These are phyloP conservation scores for Drosophila neutralis DNA, from an alignment of 2,888 invertebrate genomes.

Conservation along the genomic window DNA sequence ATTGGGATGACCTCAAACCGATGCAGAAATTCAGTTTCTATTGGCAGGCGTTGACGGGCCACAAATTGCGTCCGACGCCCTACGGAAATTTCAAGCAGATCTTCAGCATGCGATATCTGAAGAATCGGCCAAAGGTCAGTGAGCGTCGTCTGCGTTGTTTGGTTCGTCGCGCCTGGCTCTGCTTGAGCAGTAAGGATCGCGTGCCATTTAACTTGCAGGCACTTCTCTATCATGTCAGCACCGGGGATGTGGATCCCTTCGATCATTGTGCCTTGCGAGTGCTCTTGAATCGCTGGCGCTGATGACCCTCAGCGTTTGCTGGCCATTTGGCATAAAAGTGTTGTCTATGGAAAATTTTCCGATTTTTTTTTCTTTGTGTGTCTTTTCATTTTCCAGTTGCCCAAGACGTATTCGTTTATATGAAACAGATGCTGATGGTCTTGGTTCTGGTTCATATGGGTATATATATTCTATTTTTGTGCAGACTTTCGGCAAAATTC, in stretches of 20 bases:
- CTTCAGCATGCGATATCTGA: conserved; percentile 8
- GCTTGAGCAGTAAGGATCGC: conserved; percentile 46
- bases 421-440: conserved; percentile 70
- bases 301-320: background rate
- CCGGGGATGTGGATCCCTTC: conserved; percentile 59
- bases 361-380: conserved; percentile 17
- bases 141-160: background rate
- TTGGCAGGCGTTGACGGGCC: conserved; percentile 63
- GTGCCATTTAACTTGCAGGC: conserved; percentile 69
- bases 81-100: conserved; percentile 65
- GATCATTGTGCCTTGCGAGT: conserved; percentile 65
- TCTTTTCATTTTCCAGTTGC: conserved; percentile 45
- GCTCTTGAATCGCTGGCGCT: conserved; percentile 46
- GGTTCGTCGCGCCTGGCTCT: conserved; percentile 40
- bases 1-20: conserved; percentile 52
- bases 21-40: conserved; percentile 61
- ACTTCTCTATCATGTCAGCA: conserved; percentile 60
- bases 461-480: conserved; percentile 61
- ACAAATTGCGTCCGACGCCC: conserved; percentile 52
- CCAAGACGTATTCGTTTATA: conserved; percentile 53
- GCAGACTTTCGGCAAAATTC: conserved; percentile 46
- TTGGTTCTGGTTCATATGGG: background rate
- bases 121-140: background rate
- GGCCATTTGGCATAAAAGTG: conserved; percentile 36
- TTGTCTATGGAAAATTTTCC: conserved; percentile 34